Base-by-base conservation (phyloP, 2,113 vertebrate species). In the Oncorhynchus mykiss region DNA sequence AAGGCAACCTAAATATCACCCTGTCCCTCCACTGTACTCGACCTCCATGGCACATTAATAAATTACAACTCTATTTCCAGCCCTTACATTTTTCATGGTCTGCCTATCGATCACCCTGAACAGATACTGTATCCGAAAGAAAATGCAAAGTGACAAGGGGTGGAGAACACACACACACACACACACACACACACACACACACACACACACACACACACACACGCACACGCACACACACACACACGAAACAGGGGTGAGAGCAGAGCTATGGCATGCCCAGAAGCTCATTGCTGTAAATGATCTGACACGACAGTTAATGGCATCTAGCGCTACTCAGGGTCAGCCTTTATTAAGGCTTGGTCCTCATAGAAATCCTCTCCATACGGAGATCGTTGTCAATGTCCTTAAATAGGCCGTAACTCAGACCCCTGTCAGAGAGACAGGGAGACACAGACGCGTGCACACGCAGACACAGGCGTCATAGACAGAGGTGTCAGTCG, bases 331-430 rank as follows among this genome's bases (percentile, higher is more conserved):
- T 88, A 62, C 80, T 66, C 86, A 83, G 83, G 87, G 88, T 89
- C 87, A 90, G 78, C 78, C 78, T 90, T 90, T 85, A 91, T 90
- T 90, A 90, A 88, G 80, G 80, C 79, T 84, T 67, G 77, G 78
- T 75, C 70, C 60, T 84, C 86, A 88, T 91, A 88, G 91, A 86
- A 88, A 90, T 91, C 82, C 80, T 80, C 79, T 85, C 76, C 51
- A 66, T 84, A 88, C 74, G 72, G 85, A 84, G 76, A 73, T 82
- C 80, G 81, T 86, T 84, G 84, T 87, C 86, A 80, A 67, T 68
- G 72, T 74, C 82, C 25, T 31, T 80, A 64, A 75, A 80, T 69
- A 76, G 80, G 79, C 78, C 13, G 76, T 72, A 78, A 83, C 86
- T 83, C 80, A 76, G 12, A 12, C 70, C 27, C 57, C 67, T n/a